A percentile compares a stretch with the other conserved stretches of the same genome.
Conservation (phyloP, 2,888 invertebrate genomes). For the Lasius platythorax region DNA sequence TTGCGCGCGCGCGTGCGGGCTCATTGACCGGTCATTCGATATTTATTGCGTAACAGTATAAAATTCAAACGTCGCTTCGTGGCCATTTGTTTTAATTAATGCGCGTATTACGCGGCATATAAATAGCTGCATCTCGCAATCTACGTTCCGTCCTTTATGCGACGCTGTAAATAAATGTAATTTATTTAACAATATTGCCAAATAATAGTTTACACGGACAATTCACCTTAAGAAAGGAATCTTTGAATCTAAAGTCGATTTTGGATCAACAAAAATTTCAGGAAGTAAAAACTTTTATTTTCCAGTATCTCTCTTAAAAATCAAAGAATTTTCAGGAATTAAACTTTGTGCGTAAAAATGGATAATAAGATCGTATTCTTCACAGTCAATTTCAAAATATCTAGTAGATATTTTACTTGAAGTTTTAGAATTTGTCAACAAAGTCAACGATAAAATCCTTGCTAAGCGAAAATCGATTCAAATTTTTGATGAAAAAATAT, state of each 20-base stretch:
- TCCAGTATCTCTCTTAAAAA: background rate
- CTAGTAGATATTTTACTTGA: background rate
- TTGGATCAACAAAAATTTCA: background rate
- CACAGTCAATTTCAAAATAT: background rate
- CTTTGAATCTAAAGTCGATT: background rate
- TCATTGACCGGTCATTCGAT: conserved; percentile 18
- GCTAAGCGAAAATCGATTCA: background rate
- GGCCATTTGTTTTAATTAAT: conserved; percentile 51
- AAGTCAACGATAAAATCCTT: background rate
- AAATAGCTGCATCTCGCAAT: conserved; percentile 20
- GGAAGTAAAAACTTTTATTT: background rate
- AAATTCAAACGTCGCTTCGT: conserved; percentile 33
- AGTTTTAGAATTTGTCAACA: background rate
- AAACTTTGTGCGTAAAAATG: background rate
- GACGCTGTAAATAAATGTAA: background rate
- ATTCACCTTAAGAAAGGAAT: background rate
- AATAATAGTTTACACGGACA: background rate
- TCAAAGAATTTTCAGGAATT: background rate
- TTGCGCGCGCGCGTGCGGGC: background rate
- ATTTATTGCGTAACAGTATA: conserved; percentile 45
- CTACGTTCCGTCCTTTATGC: background rate
- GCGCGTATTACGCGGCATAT: conserved; percentile 28
- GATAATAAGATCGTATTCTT: background rate
- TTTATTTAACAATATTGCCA: background rate
- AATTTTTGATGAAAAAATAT: background rate